These are phyloP conservation scores for Vannuccia rotundouncinata DNA, from an alignment of 2,888 invertebrate species.

Conservation along the genomic window DNA sequence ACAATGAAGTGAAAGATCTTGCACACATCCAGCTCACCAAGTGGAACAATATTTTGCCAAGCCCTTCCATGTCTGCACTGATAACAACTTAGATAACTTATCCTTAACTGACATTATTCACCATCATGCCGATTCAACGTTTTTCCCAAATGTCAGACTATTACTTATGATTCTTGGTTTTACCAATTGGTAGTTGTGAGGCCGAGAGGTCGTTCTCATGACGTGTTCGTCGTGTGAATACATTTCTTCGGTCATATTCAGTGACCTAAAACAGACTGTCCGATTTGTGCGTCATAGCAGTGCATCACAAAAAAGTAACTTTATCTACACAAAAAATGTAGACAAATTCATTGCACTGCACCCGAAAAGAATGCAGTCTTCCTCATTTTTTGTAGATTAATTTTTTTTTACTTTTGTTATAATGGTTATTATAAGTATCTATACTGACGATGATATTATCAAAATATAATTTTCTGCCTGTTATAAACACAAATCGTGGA, in stretches of 20 bases:
- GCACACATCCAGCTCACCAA: slow-evolving; percentile 26
- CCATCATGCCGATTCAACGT: background rate
- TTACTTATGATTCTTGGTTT: background rate
- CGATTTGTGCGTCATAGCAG: slow-evolving; percentile 24
- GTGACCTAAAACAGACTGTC: slow-evolving; percentile 2
- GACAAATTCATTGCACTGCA: slow-evolving; percentile 23
- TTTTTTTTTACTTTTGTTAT: slow-evolving; percentile 2
- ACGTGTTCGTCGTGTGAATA: background rate
- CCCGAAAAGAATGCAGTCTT: slow-evolving; percentile 12
- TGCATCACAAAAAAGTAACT: slow-evolving; percentile 10
- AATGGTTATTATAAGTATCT: background rate
- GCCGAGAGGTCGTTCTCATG: background rate
- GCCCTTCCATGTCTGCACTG: slow-evolving; percentile 18
- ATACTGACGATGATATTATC: background rate
- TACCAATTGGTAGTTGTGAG: slow-evolving; percentile 22
- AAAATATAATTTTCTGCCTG: slow-evolving; percentile 8
- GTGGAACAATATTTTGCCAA: slow-evolving; percentile 24
- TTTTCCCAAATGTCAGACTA: background rate
- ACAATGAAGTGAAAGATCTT: slow-evolving; percentile 19
- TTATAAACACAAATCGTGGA: too few species aligned
- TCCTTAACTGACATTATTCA: background rate
- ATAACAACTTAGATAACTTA: background rate
- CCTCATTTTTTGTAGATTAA: slow-evolving; percentile 1
- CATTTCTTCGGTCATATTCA: slow-evolving; percentile 22
- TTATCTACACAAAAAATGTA: slow-evolving; percentile 21